Evolutionary conservation across 2,113 vertebrate genomes (phyloP).

Genomic region (Bubo scandiacus): DNA sequence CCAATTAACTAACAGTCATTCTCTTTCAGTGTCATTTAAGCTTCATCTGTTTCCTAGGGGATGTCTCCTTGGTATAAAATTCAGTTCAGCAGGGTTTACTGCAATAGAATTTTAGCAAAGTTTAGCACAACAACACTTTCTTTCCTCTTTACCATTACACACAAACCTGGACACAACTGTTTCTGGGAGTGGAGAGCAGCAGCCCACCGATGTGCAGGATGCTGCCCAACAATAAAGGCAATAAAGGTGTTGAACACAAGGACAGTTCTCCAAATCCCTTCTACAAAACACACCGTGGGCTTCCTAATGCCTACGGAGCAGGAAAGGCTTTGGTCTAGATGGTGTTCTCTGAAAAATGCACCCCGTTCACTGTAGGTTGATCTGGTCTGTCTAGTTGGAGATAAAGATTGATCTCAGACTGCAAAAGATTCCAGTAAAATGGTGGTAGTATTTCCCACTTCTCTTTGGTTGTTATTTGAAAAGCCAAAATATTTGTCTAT

Average conservation of each 20-base stretch:
- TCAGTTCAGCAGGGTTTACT: neutral
- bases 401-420: neutral
- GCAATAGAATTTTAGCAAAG: neutral
- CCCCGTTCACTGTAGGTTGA: neutral
- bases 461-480: neutral
- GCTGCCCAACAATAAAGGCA: neutral
- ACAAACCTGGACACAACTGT: rapidly evolving
- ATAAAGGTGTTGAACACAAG: neutral
- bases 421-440: neutral
- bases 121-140: neutral
- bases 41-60: neutral
- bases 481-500: neutral
- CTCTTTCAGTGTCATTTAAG: neutral
- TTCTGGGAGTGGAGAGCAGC: neutral
- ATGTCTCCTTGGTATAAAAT: neutral
- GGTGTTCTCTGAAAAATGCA: neutral
- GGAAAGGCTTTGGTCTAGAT: neutral
- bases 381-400: neutral
- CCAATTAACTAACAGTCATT: neutral
- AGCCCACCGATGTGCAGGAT: too few relatives aligned
- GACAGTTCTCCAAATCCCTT: neutral
- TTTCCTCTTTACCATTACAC: neutral
- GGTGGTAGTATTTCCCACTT: neutral
- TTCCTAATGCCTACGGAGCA: neutral
- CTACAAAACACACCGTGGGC: neutral